A percentile compares a stretch with the other conserved stretches of the same genome.
Conservation (phyloP, 2,797 vertebrate species). For the Coluber constrictor region DNA sequence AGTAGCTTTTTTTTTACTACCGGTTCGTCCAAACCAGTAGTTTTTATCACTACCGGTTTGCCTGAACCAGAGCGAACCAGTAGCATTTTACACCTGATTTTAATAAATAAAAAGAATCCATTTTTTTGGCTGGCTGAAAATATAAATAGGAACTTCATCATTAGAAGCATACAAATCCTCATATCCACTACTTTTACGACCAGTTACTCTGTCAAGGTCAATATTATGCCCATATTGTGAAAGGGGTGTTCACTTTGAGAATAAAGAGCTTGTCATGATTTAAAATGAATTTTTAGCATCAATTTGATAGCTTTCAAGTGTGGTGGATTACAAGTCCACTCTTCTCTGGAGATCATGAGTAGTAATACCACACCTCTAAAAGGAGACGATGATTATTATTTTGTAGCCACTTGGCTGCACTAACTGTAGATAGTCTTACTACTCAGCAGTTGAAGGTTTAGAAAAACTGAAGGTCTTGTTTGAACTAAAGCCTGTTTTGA, state of each 20-base stretch:
- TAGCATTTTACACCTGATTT: not conserved
- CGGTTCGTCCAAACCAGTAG: too few relatives aligned
- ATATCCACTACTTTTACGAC: too few relatives aligned
- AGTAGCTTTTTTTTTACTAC: too few relatives aligned
- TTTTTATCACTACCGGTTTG: too few relatives aligned
- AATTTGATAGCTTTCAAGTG: not conserved
- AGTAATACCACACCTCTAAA: not conserved
- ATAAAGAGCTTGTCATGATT: not conserved
- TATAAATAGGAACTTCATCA: not conserved
- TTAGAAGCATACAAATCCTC: not conserved
- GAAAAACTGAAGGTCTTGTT: not conserved
- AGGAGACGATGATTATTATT: not conserved
- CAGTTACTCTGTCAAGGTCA: not conserved
- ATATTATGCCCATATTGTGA: not conserved
- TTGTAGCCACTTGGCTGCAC: not conserved
- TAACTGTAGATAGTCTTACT: not conserved
- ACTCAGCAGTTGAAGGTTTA: not conserved
- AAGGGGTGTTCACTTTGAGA: not conserved
- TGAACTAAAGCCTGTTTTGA: not conserved
- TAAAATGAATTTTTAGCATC: not conserved
- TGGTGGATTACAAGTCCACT: not conserved
- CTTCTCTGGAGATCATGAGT: not conserved
- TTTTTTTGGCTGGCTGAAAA: not conserved
- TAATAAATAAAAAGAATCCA: not conserved
- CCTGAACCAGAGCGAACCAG: too few relatives aligned